Conservation (phyloP, 2,113 vertebrate species). For the Procavia capensis region DNA sequence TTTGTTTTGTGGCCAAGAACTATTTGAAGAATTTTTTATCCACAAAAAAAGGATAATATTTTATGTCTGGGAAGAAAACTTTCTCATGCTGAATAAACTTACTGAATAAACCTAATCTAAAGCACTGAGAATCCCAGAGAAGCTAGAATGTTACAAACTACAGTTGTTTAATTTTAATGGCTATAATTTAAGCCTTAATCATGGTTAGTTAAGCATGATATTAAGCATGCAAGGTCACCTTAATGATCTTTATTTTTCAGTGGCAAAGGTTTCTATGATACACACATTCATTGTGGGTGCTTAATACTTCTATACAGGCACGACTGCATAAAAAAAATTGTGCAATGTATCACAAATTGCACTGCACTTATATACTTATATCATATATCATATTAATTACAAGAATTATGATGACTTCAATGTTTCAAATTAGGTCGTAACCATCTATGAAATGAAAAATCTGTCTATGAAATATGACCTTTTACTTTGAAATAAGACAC, state of each 20-base stretch:
- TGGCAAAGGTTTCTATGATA: not conserved
- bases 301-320: constrained; percentile 6
- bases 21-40: not conserved
- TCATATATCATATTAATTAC: not conserved
- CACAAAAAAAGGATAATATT: not conserved
- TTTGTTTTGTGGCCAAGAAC: not conserved
- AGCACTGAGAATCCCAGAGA: not conserved
- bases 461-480: not conserved
- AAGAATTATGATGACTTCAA: not conserved
- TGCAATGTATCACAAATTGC: not conserved
- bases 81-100: not conserved
- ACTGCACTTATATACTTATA: not conserved
- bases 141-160: not conserved
- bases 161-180: not conserved
- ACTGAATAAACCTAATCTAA: not conserved
- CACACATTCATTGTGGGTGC: not conserved
- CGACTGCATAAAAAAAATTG: not conserved
- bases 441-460: not conserved
- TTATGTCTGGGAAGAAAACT: not conserved
- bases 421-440: not conserved
- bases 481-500: not conserved
- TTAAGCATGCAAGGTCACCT: not conserved
- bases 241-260: not conserved
- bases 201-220: not conserved
- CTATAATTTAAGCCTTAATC: not conserved